Evolutionary conservation across 2,113 vertebrate genomes (phyloP), one percentile per base, ranked within the genome.

Genomic region (Takifugu flavidus): DNA sequence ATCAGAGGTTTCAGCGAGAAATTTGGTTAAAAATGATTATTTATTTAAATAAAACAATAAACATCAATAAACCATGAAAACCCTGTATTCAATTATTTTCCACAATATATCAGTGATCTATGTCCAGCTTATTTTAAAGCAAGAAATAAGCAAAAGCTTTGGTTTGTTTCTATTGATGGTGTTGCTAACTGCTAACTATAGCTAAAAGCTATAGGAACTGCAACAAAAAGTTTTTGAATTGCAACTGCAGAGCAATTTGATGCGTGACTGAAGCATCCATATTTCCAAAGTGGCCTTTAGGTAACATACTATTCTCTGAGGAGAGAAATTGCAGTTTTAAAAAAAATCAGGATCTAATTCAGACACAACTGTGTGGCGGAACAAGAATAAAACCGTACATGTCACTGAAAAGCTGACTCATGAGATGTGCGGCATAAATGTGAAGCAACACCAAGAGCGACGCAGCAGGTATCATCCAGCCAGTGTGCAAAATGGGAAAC

Each of bases 361-460:
- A 10, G 6, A 31, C 50, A 27, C 28, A 28, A 62, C 56, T 39
- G 53, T 15, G 52, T 47, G 46, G 29, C 42, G 49, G 11, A 70
- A 74, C 42, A 66, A 58, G 42, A 75, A 58, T n/a, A 46, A 43
- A 64, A 46, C 34, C 26, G 45, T 13, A 59, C 20, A 1, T 63
- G 52, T 53, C 42, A 47, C 64, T 61, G 45, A 71, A 25, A 55
- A 79, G 73, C 53, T 83, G 20, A 20, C 20, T 20, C 20, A 20
- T 20, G 78, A 75, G 56, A 88, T 85, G 80, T 65, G 50, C 0
- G 86, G 83, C 64, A 64, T 25, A 78, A 75, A 86, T 53, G 45
- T 68, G 72, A 72, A 75, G 78, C 75, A 75, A 75, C 77, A 73
- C 66, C 73, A 75, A 77, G 54, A 85, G 50, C 53, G 69, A 56